Evolutionary conservation across 2,113 vertebrate species (phyloP), one percentile per base, ranked within the genome.

Genomic region (Phaethon lepturus): DNA sequence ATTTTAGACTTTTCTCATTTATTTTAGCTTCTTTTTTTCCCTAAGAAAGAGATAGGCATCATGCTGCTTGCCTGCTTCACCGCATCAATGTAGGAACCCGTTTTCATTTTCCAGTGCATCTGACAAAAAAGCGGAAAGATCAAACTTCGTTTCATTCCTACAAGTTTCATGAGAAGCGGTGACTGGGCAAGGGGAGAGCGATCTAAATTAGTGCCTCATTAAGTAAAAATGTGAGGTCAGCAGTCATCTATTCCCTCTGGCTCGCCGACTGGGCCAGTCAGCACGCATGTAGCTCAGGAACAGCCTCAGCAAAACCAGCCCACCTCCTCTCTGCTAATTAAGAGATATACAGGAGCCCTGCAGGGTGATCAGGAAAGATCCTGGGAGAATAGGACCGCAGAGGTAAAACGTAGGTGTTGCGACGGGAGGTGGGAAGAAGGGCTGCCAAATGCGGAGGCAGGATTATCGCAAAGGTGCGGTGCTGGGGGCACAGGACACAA

Each of bases 171-270:
- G 85, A 96, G 90, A 93, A 96, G 66, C 84, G 42, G 74, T 25
- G 74, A 93, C 85, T 91, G 93, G 93, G 96, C 96, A 96, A 93
- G 95, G 58, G 87, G 74, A 95, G 77, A 91, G 18, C 3, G 28
- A 91, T 56, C 69, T 93, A 79, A 96, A 97, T 97, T 95, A 97
- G 93, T 73, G 81, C 81, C 90, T 97, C 96, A 96, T 96, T 97
- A 97, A 94, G 92, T 88, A 94, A 94, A 96, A 96, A 96, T 90
- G 87, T 91, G 85, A 93, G 96, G 93, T 96, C 94, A 96, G 85
- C 95, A 96, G 90, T 64, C 90, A 91, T 85, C 69, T 93, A 93
- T 95, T 94, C 95, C 92, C 95, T 56, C 85, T 73, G 90, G 95
- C 80, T 91, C 0, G 0, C 25, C 78, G 84, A 64, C 96, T 93